phyloP scores from a whole-genome alignment of 2,797 vertebrate species.

The Micromesistius poutassou region DNA sequence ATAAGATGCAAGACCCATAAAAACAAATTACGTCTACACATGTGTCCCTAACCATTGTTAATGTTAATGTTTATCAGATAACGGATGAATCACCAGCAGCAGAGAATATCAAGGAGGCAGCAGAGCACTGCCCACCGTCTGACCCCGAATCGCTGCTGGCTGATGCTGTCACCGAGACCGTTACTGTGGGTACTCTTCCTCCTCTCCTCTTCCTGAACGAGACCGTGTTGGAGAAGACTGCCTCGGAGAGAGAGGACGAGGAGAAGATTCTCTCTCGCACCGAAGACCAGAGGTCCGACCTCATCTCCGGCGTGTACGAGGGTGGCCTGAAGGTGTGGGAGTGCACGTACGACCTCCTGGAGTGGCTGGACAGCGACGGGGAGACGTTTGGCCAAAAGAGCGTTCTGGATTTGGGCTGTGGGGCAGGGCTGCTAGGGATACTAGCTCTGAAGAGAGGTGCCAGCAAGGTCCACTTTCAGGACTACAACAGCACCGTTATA shows the following conservation, averaged over 20 bases:
- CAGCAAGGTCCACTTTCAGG: conserved; percentile 85
- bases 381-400: conserved; percentile 76
- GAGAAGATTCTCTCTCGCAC: conserved; percentile 79
- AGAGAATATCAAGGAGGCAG: conserved; percentile 61
- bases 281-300: conserved; percentile 81
- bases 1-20: neutral
- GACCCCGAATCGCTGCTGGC: conserved; percentile 51
- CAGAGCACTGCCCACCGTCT: conserved; percentile 58
- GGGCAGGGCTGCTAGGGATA: conserved; percentile 89
- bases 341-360: conserved; percentile 91
- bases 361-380: conserved; percentile 74
- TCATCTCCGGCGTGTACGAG: conserved; percentile 92
- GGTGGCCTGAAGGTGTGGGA: conserved; percentile 98
- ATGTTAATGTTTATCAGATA: conserved; percentile 40
- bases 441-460: conserved; percentile 80
- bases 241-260: conserved; percentile 64
- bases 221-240: conserved; percentile 73
- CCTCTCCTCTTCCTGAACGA: conserved; percentile 75
- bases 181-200: conserved; percentile 69
- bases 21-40: neutral
- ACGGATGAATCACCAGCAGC: conserved; percentile 29
- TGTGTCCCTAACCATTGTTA: neutral
- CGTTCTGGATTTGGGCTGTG: conserved; percentile 91
- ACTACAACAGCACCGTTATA: conserved; percentile 93
- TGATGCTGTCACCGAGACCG: conserved; percentile 69